These are phyloP conservation scores for Allygus modestus DNA, from an alignment of 2,888 invertebrate genomes.

Conservation along the genomic window DNA sequence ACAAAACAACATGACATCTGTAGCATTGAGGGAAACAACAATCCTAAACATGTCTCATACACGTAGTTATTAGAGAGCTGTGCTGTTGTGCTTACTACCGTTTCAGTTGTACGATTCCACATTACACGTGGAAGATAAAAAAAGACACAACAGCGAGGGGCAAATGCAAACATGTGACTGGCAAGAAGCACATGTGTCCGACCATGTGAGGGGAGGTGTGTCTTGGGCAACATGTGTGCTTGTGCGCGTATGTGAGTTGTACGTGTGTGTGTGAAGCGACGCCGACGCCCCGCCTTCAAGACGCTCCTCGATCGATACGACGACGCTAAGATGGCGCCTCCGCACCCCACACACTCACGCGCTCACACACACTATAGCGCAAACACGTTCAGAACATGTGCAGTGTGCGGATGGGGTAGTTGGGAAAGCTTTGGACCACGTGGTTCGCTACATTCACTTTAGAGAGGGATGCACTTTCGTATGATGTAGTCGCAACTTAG, in stretches of 20 bases:
- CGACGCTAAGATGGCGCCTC: slow-evolving; percentile 49
- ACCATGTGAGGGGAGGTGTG: neutral
- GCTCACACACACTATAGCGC: slow-evolving; percentile 12
- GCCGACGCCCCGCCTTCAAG: slow-evolving; percentile 50
- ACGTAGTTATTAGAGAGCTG: too few species aligned
- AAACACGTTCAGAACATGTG: neutral
- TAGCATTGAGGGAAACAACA: too few species aligned
- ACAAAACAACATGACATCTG: too few species aligned
- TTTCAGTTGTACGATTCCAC: too few species aligned
- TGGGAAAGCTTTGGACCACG: too few species aligned
- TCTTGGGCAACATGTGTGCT: neutral
- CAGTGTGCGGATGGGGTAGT: neutral
- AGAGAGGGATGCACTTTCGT: too few species aligned
- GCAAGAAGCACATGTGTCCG: too few species aligned
- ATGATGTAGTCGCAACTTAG: too few species aligned
- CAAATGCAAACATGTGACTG: neutral
- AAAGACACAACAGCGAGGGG: neutral
- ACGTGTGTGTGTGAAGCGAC: neutral
- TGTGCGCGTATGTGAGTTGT: neutral
- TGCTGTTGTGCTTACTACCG: too few species aligned
- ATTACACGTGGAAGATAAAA: too few species aligned
- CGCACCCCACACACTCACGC: slow-evolving; percentile 23
- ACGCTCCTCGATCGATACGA: slow-evolving; percentile 43
- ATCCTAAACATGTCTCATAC: too few species aligned
- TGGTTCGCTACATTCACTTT: too few species aligned